Evolutionary conservation across 2,113 vertebrate species (phyloP).

Genomic region (Hyperoodon ampullatus): DNA sequence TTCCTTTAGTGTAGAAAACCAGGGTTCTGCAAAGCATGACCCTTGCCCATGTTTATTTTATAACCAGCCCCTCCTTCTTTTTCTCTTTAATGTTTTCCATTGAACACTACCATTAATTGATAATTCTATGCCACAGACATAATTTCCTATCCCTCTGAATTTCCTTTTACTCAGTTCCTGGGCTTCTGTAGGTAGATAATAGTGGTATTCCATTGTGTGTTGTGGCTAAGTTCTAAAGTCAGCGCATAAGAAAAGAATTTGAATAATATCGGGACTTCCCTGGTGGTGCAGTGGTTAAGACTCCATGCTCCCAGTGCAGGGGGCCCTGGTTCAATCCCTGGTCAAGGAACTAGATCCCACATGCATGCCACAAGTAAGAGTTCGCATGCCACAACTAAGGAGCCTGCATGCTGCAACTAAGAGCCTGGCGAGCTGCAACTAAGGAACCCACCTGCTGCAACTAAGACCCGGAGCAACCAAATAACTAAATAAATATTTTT

Average conservation of each 20-base stretch:
- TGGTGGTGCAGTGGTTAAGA: too few relatives aligned
- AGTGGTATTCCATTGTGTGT: background rate
- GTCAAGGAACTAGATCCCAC: too few relatives aligned
- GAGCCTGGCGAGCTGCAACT: too few relatives aligned
- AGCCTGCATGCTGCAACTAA: too few relatives aligned
- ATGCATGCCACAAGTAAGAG: too few relatives aligned
- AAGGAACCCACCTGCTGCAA: too few relatives aligned
- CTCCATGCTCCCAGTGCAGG: too few relatives aligned
- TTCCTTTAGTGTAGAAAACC: background rate
- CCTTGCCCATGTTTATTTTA: background rate
- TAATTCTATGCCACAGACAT: background rate
- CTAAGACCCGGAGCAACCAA: too few relatives aligned
- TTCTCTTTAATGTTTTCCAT: background rate
- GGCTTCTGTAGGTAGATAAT: background rate
- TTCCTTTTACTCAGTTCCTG: background rate
- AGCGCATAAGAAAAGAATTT: background rate
- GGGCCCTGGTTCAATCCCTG: too few relatives aligned
- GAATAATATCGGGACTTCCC: background rate
- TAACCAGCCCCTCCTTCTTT: background rate
- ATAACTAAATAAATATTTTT: too few relatives aligned
- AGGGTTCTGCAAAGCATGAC: background rate
- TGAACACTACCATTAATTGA: background rate
- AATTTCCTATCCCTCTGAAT: background rate
- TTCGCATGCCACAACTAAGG: too few relatives aligned
- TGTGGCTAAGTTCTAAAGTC: background rate